These are phyloP conservation scores for Dusona sp. DNA, from an alignment of 2,888 invertebrate genomes.

Conservation along the genomic window DNA sequence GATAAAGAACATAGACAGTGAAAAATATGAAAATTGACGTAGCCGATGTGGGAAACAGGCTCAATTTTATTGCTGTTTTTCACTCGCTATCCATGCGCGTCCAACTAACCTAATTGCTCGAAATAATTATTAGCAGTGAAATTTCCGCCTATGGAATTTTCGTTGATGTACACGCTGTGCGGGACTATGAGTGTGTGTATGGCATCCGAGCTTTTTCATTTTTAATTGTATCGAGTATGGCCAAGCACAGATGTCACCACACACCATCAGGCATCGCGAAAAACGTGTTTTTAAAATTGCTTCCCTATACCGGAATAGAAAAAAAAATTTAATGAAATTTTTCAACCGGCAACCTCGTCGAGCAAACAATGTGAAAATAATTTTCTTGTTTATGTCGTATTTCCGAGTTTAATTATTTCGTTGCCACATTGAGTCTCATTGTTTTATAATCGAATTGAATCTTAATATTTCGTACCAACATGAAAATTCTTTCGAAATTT, in stretches of 20 bases:
- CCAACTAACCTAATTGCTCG: constrained; percentile 63
- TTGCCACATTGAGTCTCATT: background rate
- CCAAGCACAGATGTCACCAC: constrained; percentile 57
- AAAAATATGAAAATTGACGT: constrained; percentile 13
- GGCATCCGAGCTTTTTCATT: constrained; percentile 36
- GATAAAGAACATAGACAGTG: background rate
- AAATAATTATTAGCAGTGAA: constrained; percentile 62
- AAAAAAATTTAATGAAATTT: constrained; percentile 26
- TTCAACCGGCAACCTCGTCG: constrained; percentile 28
- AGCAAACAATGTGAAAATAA: background rate
- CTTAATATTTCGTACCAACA: background rate
- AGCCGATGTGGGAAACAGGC: background rate
- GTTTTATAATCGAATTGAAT: background rate
- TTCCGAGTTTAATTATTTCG: background rate
- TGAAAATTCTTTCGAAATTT: background rate
- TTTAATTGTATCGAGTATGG: constrained; percentile 66
- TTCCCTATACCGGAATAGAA: constrained; percentile 8
- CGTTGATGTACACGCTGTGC: background rate
- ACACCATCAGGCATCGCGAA: constrained; percentile 58
- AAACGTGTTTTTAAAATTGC: constrained; percentile 60
- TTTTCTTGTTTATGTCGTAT: background rate
- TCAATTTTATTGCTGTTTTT: constrained; percentile 23
- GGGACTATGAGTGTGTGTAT: background rate
- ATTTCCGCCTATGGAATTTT: constrained; percentile 10
- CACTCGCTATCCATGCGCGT: constrained; percentile 33